Base-by-base conservation (phyloP, 2,888 invertebrate species). In the Tiliacea citrago region DNA sequence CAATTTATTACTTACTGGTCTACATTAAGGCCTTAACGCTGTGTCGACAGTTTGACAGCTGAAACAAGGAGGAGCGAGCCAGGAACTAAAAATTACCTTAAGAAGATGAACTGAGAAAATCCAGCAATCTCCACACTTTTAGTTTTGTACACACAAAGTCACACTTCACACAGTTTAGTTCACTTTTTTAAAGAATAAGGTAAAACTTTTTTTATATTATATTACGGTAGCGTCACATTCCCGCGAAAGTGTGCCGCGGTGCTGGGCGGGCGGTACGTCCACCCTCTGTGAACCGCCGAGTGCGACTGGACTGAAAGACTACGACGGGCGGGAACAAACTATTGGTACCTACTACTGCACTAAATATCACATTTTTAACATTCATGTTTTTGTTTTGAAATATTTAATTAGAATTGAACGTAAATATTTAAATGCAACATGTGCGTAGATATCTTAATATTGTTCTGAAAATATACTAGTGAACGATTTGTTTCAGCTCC, bases 251-350 rank as follows among this genome's bases (percentile, higher is more conserved):
- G 77, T 74, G 67, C 58, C 75, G 79, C 60, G 68, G 60, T 79
- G 57, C 81, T 75, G 90, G 93, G 94, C 93, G 94, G 93, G 93
- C 94, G 93, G 92, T 75, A 88, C 94, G 90, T 87, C 92, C 92
- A 90, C 92, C 92, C 88, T 80, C 80, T 66, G 73, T 73, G 82
- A 78, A 82, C 61, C 84, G 79, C 89, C 75, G 85, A 85, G 84
- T 82, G 84, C 89, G 87, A 94, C 94, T 92, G 91, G 88, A 85
- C 65, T 39, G 71, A 68, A 71, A 81, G 61, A 73, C 68, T 79
- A 84, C 58, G 49, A 1, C 29, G 39, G 35, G 2, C 35, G 35
- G 21, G 57, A 45, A 49, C 21, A 47, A 77, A 77, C 58, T 73
- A 66, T 39, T 13, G 16, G 7, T 55, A 49, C 55, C 47, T 55